A percentile compares a stretch with the other conserved stretches of the same genome.
phyloP scores from a whole-genome alignment of 2,113 vertebrate species.

The Panthera tigris region DNA sequence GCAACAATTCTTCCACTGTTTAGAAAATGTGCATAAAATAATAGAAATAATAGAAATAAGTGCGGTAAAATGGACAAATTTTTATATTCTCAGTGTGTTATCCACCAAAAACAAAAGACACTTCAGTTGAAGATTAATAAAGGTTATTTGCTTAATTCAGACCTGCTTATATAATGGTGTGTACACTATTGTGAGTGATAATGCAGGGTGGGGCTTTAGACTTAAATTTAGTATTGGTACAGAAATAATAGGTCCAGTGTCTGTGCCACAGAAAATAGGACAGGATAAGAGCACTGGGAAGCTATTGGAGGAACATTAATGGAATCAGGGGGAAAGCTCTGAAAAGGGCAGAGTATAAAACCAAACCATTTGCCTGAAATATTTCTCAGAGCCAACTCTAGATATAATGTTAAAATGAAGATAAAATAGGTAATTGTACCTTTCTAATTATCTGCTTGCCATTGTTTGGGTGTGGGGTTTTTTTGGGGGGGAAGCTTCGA shows the following conservation, averaged over 20 bases:
- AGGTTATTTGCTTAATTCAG: not conserved
- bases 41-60: not conserved
- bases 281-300: not conserved
- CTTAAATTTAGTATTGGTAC: not conserved
- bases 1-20: not conserved
- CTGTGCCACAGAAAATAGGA: not conserved
- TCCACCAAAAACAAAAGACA: not conserved
- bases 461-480: not conserved
- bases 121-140: not conserved
- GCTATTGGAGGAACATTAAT: not conserved
- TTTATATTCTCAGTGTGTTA: not conserved
- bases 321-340: not conserved
- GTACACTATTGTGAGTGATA: not conserved
- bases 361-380: not conserved
- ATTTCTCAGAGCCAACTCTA: not conserved
- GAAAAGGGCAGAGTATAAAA: not conserved
- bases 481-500: not conserved
- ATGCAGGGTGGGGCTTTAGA: not conserved
- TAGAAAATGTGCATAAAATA: not conserved
- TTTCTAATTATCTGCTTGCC: not conserved
- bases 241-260: not conserved
- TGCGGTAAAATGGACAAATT: not conserved
- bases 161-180: not conserved
- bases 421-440: not conserved
- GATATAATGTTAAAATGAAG: not conserved